phyloP scores from a whole-genome alignment of 2,113 vertebrate species.

The Phylloscopus trochilus region DNA sequence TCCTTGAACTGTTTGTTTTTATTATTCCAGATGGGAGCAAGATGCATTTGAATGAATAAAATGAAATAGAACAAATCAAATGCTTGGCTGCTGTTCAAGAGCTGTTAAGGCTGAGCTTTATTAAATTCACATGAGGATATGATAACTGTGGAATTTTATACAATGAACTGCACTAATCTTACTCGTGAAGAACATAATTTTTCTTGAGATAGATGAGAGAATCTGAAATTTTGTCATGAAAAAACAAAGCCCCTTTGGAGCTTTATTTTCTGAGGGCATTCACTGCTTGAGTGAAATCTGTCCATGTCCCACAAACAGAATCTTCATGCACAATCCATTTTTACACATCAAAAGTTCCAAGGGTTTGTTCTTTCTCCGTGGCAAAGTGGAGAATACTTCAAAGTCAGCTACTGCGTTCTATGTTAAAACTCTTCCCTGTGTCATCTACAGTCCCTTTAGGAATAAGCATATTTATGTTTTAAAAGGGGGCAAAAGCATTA shows the following conservation, averaged over 20 bases:
- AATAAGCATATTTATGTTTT: background rate
- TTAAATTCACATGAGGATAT: conserved; percentile 54
- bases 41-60: conserved; percentile 44
- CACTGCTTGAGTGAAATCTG: background rate
- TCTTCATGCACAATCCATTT: background rate
- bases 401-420: background rate
- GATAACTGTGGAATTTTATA: conserved; percentile 40
- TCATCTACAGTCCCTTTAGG: background rate
- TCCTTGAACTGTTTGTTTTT: conserved; percentile 52
- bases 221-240: background rate
- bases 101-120: conserved; percentile 49
- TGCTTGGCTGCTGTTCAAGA: conserved; percentile 54
- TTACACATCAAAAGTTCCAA: background rate
- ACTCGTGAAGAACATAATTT: background rate
- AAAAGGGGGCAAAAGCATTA: background rate
- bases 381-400: background rate
- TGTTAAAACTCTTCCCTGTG: background rate
- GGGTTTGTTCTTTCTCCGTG: background rate
- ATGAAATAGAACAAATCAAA: conserved; percentile 39
- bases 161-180: conserved; percentile 29
- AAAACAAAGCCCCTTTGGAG: background rate
- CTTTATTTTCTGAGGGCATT: background rate
- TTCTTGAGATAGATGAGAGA: background rate
- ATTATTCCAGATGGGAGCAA: conserved; percentile 37
- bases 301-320: background rate